Evolutionary conservation across 2,888 invertebrate species (phyloP).

Genomic region (Drosophila emarginata): DNA sequence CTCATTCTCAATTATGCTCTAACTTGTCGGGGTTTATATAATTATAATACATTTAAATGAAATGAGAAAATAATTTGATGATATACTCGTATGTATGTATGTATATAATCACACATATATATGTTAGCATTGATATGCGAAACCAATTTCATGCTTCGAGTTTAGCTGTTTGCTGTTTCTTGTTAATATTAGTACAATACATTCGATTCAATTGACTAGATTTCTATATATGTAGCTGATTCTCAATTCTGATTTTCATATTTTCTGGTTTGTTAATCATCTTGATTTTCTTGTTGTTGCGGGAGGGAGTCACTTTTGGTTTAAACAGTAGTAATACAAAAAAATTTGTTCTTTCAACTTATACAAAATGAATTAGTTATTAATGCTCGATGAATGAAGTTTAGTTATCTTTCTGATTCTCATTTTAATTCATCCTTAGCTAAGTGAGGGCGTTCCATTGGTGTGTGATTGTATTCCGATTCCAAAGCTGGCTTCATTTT

Average conservation of each 20-base stretch:
- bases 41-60: slow-evolving; percentile 75
- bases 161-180: slow-evolving; percentile 25
- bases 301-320: slow-evolving; percentile 64
- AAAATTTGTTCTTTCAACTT: slow-evolving; percentile 40
- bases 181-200: slow-evolving; percentile 70
- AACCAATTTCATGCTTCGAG: slow-evolving; percentile 47
- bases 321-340: slow-evolving; percentile 45
- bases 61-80: slow-evolving; percentile 59
- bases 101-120: not conserved
- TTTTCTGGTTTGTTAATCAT: slow-evolving; percentile 23
- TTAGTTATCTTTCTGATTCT: not conserved
- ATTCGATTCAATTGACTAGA: slow-evolving; percentile 76
- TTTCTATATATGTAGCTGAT: slow-evolving; percentile 71
- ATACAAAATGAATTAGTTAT: slow-evolving; percentile 44
- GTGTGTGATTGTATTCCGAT: slow-evolving; percentile 35
- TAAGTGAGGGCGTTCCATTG: slow-evolving; percentile 49
- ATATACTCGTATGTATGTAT: slow-evolving; percentile 11
- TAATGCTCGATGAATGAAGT: slow-evolving; percentile 59
- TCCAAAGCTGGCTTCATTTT: slow-evolving; percentile 80
- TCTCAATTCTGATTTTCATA: slow-evolving; percentile 44
- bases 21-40: slow-evolving; percentile 43
- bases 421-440: slow-evolving; percentile 48
- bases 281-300: slow-evolving; percentile 41
- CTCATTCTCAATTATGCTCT: slow-evolving; percentile 28
- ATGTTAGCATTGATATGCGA: slow-evolving; percentile 59